These are phyloP conservation scores for Hirundichthys speculiger DNA, from an alignment of 2,113 vertebrate genomes.

Conservation along the genomic window DNA sequence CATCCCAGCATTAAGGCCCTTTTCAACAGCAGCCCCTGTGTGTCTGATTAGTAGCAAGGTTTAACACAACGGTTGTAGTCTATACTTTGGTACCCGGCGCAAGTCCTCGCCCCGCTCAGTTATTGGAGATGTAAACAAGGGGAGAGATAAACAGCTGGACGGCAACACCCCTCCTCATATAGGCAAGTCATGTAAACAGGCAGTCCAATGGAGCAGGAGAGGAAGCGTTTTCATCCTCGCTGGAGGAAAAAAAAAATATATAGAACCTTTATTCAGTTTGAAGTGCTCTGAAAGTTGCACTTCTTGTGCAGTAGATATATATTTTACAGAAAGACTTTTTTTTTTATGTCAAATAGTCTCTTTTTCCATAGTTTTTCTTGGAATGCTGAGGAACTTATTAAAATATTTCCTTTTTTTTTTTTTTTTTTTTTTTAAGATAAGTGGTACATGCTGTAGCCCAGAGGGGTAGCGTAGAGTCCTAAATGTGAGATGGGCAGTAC, in stretches of 20 bases:
- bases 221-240: constrained; percentile 31
- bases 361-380: constrained; percentile 30
- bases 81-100: constrained; percentile 33
- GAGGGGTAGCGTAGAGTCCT: constrained; percentile 73
- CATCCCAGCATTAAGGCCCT: constrained; percentile 31
- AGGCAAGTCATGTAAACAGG: constrained; percentile 53
- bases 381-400: constrained; percentile 18
- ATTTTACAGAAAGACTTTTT: constrained; percentile 27
- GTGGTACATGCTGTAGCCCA: constrained; percentile 82
- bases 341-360: constrained; percentile 4
- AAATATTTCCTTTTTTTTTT: constrained; percentile 49
- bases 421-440: constrained; percentile 71
- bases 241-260: constrained; percentile 24
- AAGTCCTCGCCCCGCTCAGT: constrained; percentile 49
- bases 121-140: constrained; percentile 64
- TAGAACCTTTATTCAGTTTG: constrained; percentile 23
- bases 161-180: constrained; percentile 27
- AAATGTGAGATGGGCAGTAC: constrained; percentile 75
- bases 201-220: constrained; percentile 27
- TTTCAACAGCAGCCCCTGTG: constrained; percentile 34
- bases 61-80: constrained; percentile 15
- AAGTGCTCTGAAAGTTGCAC: constrained; percentile 40
- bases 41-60: constrained; percentile 11
- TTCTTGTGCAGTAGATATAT: constrained; percentile 47
- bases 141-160: constrained; percentile 41